Evolutionary conservation across 2,888 invertebrate species (phyloP).

Genomic region (Tolmerus cingulatus): DNA sequence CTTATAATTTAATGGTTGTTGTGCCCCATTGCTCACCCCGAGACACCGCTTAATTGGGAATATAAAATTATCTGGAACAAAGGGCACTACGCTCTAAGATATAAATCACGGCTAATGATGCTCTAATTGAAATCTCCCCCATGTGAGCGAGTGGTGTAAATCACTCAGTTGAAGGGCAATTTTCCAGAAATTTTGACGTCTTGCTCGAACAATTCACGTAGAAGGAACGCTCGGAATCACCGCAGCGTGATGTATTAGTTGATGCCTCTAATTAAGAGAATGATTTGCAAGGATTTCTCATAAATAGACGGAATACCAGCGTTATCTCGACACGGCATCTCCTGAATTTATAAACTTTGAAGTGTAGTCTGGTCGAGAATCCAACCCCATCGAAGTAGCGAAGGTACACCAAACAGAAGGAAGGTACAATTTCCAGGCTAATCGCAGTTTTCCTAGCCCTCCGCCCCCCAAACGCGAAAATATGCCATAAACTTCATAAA

Average conservation of each 20-base stretch:
- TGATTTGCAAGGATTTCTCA: constrained; percentile 46
- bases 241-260: constrained; percentile 18
- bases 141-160: constrained; percentile 13
- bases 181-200: constrained; percentile 22
- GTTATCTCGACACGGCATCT: constrained; percentile 44
- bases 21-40: not conserved
- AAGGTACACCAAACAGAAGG: not conserved
- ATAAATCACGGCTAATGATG: constrained; percentile 41
- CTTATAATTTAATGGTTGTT: not conserved
- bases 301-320: constrained; percentile 44
- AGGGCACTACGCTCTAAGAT: not conserved
- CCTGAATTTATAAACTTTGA: constrained; percentile 16
- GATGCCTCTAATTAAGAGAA: constrained; percentile 42
- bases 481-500: constrained; percentile 30
- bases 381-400: not conserved
- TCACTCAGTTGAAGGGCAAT: constrained; percentile 12
- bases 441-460: not conserved
- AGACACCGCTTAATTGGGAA: not conserved
- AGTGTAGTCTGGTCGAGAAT: not conserved
- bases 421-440: not conserved
- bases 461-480: not conserved
- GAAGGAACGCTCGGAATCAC: not conserved
- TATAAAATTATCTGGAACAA: not conserved
- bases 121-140: constrained; percentile 32
- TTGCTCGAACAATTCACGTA: constrained; percentile 17